Base-by-base conservation (phyloP, 1,140 invertebrate genomes). In the Dufourea novaeangliae region DNA sequence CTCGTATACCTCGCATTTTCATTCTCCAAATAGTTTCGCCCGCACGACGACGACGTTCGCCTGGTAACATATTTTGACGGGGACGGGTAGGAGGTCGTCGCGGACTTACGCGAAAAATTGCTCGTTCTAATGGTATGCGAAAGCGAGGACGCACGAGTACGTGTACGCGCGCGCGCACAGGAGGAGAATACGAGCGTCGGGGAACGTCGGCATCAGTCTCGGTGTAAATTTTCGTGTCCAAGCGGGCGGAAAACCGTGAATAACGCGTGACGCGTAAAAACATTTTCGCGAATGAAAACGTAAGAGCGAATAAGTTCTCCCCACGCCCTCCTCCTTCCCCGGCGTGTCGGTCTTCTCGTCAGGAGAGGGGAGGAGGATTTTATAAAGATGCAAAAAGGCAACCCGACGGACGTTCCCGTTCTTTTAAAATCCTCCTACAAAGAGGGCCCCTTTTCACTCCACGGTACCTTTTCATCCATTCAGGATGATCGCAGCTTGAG, bases 251-350 rank as follows among this genome's bases (percentile, higher is more conserved):
- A 68, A 59, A n/a, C 11, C 39, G 37, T 34, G 52, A 57, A 68
- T 44, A 75, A 75, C 64, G 71, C 50, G 61, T 22, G 34, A 74
- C 71, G 71, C 27, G 71, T 66, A 52, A 73, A 54, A 73, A 63
- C 59, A n/a, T 54, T 27, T 57, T 25, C 64, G 29, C 37, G 54
- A 68, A 34, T 29, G 54, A 59, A 25, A 76, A 39, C 39, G 73
- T 25, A 27, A 37, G 39, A 20, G 25, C 39, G 52, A 59, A 10
- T 20, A 59, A 57, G 17, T 32, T 22, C n/a, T n/a, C n/a, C n/a
- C n/a, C n/a, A n/a, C n/a, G n/a, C n/a, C n/a, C n/a, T n/a, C n/a
- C n/a, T n/a, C n/a, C n/a, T n/a, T n/a, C 59, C 34, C 6, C 37
- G 39, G 1, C 1, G 29, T 8, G 11, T 10, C 29, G 10, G 22